Conservation (phyloP, 2,888 invertebrate species). For the Eurytoma adleriae region DNA sequence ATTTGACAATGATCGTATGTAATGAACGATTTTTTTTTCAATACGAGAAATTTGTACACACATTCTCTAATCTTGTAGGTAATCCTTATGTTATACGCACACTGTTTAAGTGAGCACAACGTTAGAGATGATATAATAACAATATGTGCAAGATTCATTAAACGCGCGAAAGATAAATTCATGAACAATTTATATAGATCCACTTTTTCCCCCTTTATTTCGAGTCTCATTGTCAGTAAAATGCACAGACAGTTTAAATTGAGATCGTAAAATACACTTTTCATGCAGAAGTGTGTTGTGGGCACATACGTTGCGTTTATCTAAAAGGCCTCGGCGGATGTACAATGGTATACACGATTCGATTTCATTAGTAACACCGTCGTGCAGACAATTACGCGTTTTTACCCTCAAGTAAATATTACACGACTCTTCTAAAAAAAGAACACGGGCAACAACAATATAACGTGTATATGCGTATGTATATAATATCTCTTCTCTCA, state of each 20-base stretch:
- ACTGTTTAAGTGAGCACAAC: no score
- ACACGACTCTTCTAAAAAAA: conserved; percentile 8
- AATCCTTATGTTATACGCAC: no score
- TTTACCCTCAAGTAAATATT: conserved; percentile 10
- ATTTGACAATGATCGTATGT: no score
- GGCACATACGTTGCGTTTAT: neutral
- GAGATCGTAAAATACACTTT: no score
- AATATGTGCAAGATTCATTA: no score
- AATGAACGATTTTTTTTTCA: no score
- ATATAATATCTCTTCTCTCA: conserved; percentile 24
- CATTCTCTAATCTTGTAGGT: no score
- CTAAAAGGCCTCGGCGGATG: conserved; percentile 16
- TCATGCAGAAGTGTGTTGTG: no score
- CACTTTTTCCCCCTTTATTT: neutral
- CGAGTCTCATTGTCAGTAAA: no score
- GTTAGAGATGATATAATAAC: no score
- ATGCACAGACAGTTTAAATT: no score
- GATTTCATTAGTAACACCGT: conserved; percentile 7
- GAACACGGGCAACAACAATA: conserved; percentile 41
- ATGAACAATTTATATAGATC: conserved; percentile 8
- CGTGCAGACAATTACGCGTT: neutral
- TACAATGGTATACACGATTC: conserved; percentile 1
- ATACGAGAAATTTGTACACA: no score
- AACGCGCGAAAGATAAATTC: neutral
- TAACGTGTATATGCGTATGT: conserved; percentile 32